phyloP scores from a whole-genome alignment of 2,113 vertebrate genomes.

The Corythoichthys haematopterus region DNA sequence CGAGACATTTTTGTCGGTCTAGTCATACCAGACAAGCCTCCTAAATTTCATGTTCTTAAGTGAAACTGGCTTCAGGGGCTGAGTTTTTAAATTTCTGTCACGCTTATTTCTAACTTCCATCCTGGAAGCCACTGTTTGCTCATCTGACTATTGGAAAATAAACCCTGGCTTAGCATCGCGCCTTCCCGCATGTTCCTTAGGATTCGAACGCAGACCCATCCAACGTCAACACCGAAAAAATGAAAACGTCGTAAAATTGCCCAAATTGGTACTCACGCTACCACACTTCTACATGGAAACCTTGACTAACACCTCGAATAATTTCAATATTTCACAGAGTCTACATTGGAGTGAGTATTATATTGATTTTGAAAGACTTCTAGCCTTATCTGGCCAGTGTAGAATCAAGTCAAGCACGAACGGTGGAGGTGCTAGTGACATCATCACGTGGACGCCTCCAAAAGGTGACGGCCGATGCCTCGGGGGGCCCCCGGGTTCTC shows the following conservation, averaged over 20 bases:
- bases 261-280: constrained; percentile 6
- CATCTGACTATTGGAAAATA: background rate
- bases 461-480: background rate
- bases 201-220: background rate
- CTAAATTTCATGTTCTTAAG: background rate
- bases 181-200: background rate
- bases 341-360: background rate
- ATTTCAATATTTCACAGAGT: background rate
- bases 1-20: too few species aligned
- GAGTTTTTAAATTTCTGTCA: background rate
- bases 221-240: constrained; percentile 21
- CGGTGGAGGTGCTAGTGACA: background rate
- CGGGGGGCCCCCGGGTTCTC: background rate
- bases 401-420: too few species aligned
- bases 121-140: background rate
- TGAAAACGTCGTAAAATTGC: constrained; percentile 29
- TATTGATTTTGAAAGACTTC: background rate
- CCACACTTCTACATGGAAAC: background rate
- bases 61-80: background rate
- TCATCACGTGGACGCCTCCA: background rate
- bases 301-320: background rate
- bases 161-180: background rate
- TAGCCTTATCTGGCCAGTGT: background rate
- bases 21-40: too few species aligned
- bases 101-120: background rate